phyloP scores from a whole-genome alignment of 1,140 invertebrate species.

The Sitophilus oryzae region DNA sequence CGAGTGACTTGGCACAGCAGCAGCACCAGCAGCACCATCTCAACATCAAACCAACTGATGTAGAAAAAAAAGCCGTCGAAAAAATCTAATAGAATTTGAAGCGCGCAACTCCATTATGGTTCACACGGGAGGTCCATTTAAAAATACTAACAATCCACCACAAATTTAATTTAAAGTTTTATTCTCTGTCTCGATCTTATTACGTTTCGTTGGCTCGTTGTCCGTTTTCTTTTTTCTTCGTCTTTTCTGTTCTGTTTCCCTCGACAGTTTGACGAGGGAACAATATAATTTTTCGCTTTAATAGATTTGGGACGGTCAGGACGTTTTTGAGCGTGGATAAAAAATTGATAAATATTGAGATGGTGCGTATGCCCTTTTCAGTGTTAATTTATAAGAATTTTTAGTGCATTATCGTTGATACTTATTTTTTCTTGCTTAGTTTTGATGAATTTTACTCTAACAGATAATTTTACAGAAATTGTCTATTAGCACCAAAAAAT shows the following conservation, averaged over 20 bases:
- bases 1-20: background rate
- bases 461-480: too few species aligned
- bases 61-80: conserved; percentile 14
- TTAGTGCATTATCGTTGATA: too few species aligned
- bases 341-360: too few species aligned
- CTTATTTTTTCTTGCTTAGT: too few species aligned
- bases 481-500: too few species aligned
- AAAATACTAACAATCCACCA: conserved; percentile 20
- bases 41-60: background rate
- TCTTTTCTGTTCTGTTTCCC: background rate
- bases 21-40: background rate
- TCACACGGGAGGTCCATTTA: conserved; percentile 35
- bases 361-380: too few species aligned
- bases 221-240: conserved; percentile 28
- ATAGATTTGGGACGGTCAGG: too few species aligned
- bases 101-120: conserved; percentile 36
- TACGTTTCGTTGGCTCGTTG: conserved; percentile 18
- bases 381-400: too few species aligned
- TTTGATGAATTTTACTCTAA: too few species aligned
- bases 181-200: conserved; percentile 12
- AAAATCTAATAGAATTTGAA: conserved; percentile 38
- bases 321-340: too few species aligned
- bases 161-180: conserved; percentile 21
- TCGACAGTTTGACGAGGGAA: conserved; percentile 34
- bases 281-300: conserved; percentile 42